These are phyloP conservation scores for Tapera naevia DNA, from an alignment of 2,797 vertebrate species.

Conservation along the genomic window DNA sequence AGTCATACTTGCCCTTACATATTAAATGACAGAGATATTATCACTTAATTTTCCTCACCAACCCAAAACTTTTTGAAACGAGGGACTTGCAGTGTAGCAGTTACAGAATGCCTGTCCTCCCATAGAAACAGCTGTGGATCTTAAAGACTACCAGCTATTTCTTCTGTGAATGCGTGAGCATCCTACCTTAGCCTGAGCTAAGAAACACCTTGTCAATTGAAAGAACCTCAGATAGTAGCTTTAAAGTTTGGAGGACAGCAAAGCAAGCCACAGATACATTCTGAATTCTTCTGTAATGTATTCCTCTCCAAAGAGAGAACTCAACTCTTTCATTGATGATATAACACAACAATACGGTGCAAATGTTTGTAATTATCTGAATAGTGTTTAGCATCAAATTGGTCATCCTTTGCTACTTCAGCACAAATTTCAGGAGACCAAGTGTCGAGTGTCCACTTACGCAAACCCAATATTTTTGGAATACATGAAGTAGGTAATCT, in stretches of 20 bases:
- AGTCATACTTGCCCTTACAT: background rate
- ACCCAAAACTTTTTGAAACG: background rate
- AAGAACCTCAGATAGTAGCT: background rate
- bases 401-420: background rate
- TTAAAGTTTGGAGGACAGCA: background rate
- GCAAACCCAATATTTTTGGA: background rate
- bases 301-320: background rate
- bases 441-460: background rate
- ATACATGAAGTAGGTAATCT: background rate
- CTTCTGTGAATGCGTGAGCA: background rate
- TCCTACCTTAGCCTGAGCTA: background rate
- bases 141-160: background rate
- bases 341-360: background rate
- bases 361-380: background rate
- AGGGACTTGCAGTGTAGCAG: background rate
- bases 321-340: background rate
- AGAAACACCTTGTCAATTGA: background rate
- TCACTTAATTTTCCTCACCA: background rate
- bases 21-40: background rate
- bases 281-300: background rate
- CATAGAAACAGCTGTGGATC: background rate
- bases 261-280: background rate
- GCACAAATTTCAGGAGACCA: background rate
- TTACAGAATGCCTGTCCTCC: background rate
- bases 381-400: background rate